phyloP scores from a whole-genome alignment of 2,888 invertebrate genomes.

The Drosophila tripunctata region DNA sequence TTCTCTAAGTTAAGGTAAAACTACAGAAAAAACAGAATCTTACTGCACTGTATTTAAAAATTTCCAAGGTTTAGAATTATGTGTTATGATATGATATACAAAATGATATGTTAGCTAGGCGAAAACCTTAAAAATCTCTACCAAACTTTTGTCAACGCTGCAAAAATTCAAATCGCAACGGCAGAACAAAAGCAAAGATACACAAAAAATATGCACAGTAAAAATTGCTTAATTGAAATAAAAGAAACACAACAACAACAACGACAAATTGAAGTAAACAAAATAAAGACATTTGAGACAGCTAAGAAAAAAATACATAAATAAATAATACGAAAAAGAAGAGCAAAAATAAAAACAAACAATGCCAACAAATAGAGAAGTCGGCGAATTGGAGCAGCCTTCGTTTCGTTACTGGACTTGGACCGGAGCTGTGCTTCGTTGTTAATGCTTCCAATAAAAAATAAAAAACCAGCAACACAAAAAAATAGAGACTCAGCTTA shows the following conservation, averaged over 20 bases:
- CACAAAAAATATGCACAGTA: conserved; percentile 2
- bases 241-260: conserved; percentile 35
- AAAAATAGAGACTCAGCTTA: conserved; percentile 71
- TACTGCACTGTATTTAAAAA: no score
- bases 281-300: conserved; percentile 57
- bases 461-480: conserved; percentile 73
- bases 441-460: conserved; percentile 20
- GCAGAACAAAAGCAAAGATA: background rate
- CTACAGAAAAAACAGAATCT: no score
- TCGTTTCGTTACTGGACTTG: conserved; percentile 36
- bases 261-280: conserved; percentile 41
- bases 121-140: conserved; percentile 14
- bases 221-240: conserved; percentile 51
- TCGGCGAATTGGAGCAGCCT: conserved; percentile 53
- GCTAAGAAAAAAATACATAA: conserved; percentile 12
- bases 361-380: conserved; percentile 28
- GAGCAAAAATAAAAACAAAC: conserved; percentile 12
- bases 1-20: no score
- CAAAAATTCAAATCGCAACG: conserved; percentile 33
- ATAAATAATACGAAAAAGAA: no score
- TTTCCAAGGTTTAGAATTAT: no score
- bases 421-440: background rate
- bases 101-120: no score
- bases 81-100: no score
- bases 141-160: conserved; percentile 31